A percentile compares a stretch with the other conserved stretches of the same genome.
Evolutionary conservation across 2,797 vertebrate species (phyloP).

Genomic region (Heteromormyrus szaboi): DNA sequence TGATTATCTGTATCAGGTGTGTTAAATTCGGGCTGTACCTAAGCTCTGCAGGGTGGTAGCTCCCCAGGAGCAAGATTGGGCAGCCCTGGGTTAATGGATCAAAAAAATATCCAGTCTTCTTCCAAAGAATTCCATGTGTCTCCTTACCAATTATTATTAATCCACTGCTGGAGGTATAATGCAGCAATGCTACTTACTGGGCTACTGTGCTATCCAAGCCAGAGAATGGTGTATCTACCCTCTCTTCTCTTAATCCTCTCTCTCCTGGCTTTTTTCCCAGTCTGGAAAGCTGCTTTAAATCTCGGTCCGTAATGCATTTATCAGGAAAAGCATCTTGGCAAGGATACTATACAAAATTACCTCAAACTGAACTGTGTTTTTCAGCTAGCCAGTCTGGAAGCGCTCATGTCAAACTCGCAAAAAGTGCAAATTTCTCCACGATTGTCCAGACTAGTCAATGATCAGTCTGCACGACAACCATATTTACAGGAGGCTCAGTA

Average conservation of each 20-base stretch:
- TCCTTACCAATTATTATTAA: neutral
- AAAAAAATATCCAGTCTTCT: neutral
- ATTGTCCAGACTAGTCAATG: neutral
- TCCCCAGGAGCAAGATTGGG: neutral
- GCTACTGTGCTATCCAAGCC: neutral
- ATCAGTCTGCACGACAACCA: neutral
- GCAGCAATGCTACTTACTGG: neutral
- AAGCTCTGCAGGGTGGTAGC: neutral
- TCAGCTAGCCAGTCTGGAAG: neutral
- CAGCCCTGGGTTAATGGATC: neutral
- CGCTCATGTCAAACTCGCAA: neutral
- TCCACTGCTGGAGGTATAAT: neutral
- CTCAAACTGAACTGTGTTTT: neutral
- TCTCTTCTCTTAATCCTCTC: neutral
- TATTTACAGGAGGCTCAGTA: neutral
- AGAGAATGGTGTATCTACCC: neutral
- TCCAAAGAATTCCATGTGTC: neutral
- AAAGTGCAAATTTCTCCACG: neutral
- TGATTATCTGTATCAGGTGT: neutral
- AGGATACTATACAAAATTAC: neutral
- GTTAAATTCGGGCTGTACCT: neutral
- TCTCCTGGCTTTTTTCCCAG: neutral
- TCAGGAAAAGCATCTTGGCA: neutral
- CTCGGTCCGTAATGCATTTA: neutral
- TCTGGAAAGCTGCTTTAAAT: neutral